These are phyloP conservation scores for Drosophila virilis DNA, from an alignment of 1,140 invertebrate species.

Conservation along the genomic window DNA sequence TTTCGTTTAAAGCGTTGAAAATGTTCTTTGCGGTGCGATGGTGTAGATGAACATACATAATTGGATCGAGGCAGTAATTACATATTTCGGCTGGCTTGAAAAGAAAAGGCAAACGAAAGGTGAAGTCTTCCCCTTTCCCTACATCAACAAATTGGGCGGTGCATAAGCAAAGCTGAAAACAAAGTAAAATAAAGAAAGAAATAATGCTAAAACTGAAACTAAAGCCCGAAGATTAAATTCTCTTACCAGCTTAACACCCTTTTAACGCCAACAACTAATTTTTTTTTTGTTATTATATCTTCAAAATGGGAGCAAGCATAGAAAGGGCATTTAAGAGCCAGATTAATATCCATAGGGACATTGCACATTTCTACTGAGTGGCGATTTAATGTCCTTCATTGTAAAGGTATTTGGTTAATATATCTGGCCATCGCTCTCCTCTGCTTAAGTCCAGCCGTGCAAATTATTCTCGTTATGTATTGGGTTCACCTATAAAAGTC, in stretches of 20 bases:
- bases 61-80: constrained; percentile 59
- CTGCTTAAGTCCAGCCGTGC: constrained; percentile 46
- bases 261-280: background rate
- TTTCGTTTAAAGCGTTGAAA: constrained; percentile 50
- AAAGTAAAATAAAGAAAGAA: constrained; percentile 30
- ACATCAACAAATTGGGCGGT: constrained; percentile 44
- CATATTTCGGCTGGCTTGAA: constrained; percentile 56
- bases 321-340: background rate
- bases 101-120: constrained; percentile 40
- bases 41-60: constrained; percentile 59
- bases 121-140: constrained; percentile 36
- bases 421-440: constrained; percentile 55
- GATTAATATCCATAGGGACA: constrained; percentile 5
- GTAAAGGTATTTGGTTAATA: constrained; percentile 61
- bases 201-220: background rate
- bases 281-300: background rate
- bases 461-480: constrained; percentile 49
- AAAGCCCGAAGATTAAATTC: constrained; percentile 10
- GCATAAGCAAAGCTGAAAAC: constrained; percentile 45
- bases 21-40: constrained; percentile 47
- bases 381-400: constrained; percentile 60
- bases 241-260: background rate
- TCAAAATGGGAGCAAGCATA: background rate
- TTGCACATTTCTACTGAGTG: constrained; percentile 38
- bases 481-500: constrained; percentile 48